A percentile compares a stretch with the other conserved stretches of the same genome.
These are phyloP conservation scores for Columba janthina DNA, from an alignment of 2,113 vertebrate species.

Conservation along the genomic window DNA sequence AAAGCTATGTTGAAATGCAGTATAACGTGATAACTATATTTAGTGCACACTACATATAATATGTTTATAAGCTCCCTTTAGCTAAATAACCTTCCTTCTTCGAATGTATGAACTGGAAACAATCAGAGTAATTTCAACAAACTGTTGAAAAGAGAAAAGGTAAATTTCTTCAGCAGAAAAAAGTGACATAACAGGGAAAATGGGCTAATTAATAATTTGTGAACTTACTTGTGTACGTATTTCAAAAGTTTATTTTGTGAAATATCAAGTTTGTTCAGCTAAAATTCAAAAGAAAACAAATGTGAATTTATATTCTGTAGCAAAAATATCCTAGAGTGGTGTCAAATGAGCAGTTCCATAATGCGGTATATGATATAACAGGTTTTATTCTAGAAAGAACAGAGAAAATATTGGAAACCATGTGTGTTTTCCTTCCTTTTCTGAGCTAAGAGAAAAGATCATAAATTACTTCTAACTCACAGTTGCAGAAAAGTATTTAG, in stretches of 20 bases:
- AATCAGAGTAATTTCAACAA: neutral
- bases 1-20: neutral
- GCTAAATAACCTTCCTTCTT: neutral
- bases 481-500: neutral
- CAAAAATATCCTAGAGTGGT: neutral
- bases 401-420: neutral
- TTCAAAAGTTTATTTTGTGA: neutral
- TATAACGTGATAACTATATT: neutral
- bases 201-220: neutral
- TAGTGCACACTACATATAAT: neutral
- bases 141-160: neutral
- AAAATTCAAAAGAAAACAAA: neutral
- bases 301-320: neutral
- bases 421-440: neutral
- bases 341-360: neutral
- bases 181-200: neutral
- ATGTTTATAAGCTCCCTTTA: neutral
- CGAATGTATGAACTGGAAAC: neutral
- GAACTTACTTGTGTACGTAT: neutral
- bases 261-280: neutral
- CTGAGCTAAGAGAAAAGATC: neutral
- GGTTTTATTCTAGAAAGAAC: neutral
- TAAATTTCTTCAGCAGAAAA: neutral
- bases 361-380: neutral
- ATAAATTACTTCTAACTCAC: neutral